Conservation (phyloP, 2,888 invertebrate species). For the Heliconius charithonia region DNA sequence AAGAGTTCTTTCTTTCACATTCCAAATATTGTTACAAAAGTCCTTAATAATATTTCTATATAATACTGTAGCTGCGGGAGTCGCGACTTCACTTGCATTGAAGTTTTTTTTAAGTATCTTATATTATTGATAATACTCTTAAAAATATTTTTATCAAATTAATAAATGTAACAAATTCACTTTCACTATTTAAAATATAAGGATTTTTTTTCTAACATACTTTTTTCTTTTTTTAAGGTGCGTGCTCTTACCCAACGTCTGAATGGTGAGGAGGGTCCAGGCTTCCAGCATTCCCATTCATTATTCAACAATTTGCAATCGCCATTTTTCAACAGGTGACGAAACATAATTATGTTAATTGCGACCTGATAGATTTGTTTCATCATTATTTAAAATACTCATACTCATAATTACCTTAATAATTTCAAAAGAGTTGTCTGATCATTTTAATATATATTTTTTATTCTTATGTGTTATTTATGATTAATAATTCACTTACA, state of each 20-base stretch:
- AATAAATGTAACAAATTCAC: not conserved
- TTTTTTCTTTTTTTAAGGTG: constrained; percentile 80
- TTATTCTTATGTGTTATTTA: constrained; percentile 4
- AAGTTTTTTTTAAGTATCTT: too few species aligned
- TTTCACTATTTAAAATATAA: too few species aligned
- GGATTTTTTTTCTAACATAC: not conserved
- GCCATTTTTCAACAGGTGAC: constrained; percentile 81
- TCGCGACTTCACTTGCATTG: too few species aligned
- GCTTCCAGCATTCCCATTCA: constrained; percentile 78
- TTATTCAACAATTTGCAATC: constrained; percentile 80
- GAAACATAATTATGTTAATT: not conserved
- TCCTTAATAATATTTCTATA: too few species aligned
- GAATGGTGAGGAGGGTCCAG: constrained; percentile 90
- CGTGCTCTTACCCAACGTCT: constrained; percentile 92
- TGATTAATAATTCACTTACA: not conserved
- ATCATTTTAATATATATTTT: not conserved
- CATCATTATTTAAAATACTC: not conserved
- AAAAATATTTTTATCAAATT: not conserved
- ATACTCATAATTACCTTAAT: not conserved
- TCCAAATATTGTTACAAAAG: too few species aligned
- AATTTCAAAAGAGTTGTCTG: not conserved
- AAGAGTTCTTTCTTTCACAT: too few species aligned
- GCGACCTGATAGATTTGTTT: not conserved
- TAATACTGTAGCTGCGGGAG: too few species aligned
- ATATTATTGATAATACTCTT: not conserved